Conservation (phyloP, 1,140 invertebrate genomes). For the Pseudomyrmex dendroicus region DNA sequence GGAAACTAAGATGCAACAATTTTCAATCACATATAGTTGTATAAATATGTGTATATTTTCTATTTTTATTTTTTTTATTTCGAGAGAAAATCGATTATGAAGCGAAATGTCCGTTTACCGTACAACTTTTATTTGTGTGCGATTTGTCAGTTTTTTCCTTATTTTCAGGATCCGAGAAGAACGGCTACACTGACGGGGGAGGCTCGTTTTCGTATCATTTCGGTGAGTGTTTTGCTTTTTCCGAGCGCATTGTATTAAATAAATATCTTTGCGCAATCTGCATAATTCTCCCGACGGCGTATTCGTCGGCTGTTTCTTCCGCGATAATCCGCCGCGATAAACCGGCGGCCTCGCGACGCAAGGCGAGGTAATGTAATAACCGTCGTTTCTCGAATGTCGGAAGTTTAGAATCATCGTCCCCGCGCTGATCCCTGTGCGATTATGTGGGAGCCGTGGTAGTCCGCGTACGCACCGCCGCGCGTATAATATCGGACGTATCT, state of each 20-base stretch:
- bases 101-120: no score
- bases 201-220: slow-evolving; percentile 74
- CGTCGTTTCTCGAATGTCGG: slow-evolving; percentile 46
- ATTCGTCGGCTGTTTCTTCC: slow-evolving; percentile 16
- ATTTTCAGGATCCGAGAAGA: slow-evolving; percentile 79
- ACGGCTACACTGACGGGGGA: slow-evolving; percentile 73
- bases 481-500: slow-evolving; percentile 51
- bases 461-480: neutral
- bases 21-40: slow-evolving; percentile 34
- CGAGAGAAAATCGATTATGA: no score
- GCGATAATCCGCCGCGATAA: slow-evolving; percentile 31
- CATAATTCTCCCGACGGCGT: slow-evolving; percentile 2
- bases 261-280: slow-evolving; percentile 20
- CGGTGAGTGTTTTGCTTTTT: slow-evolving; percentile 75
- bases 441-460: slow-evolving; percentile 26
- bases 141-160: slow-evolving; percentile 21
- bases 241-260: neutral
- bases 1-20: no score
- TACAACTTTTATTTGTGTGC: slow-evolving; percentile 41
- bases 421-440: slow-evolving; percentile 20
- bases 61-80: no score
- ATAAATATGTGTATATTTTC: no score
- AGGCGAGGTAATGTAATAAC: slow-evolving; percentile 42
- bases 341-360: neutral
- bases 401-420: slow-evolving; percentile 40